These are phyloP conservation scores for Drosophila neonasuta DNA, from an alignment of 2,888 invertebrate species.

Conservation along the genomic window DNA sequence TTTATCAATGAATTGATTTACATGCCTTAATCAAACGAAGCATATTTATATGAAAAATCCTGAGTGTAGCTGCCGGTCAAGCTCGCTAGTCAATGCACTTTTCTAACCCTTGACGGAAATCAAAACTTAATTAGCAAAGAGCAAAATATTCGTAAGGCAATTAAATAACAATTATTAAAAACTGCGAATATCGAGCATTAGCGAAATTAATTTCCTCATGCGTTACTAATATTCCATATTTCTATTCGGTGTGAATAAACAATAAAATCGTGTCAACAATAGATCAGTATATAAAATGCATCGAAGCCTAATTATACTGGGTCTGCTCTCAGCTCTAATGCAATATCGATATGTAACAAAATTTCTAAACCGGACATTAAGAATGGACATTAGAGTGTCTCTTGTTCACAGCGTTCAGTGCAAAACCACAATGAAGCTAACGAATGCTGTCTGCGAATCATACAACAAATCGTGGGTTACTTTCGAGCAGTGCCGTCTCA, in stretches of 20 bases:
- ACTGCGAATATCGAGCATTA: background rate
- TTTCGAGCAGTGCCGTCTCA: background rate
- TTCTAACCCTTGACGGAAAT: background rate
- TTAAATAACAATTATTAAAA: conserved; percentile 1
- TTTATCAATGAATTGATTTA: too few species aligned
- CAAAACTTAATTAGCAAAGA: conserved; percentile 2
- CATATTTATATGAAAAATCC: too few species aligned
- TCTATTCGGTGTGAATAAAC: background rate
- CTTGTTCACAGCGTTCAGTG: background rate
- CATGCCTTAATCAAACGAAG: too few species aligned
- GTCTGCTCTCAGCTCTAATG: background rate
- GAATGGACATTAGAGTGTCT: too few species aligned
- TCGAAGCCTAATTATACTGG: background rate
- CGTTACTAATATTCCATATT: conserved; percentile 4
- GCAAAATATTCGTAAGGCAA: background rate
- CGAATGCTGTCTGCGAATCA: background rate
- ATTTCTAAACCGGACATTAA: too few species aligned
- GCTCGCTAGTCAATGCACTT: too few species aligned
- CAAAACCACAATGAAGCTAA: background rate
- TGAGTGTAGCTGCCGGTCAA: too few species aligned
- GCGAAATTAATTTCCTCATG: background rate
- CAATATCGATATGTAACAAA: background rate
- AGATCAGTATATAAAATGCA: background rate
- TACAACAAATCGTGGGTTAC: background rate
- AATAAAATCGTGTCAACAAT: background rate